These are phyloP conservation scores for Malachius bipustulatus DNA, from an alignment of 2,888 invertebrate species.

Conservation along the genomic window DNA sequence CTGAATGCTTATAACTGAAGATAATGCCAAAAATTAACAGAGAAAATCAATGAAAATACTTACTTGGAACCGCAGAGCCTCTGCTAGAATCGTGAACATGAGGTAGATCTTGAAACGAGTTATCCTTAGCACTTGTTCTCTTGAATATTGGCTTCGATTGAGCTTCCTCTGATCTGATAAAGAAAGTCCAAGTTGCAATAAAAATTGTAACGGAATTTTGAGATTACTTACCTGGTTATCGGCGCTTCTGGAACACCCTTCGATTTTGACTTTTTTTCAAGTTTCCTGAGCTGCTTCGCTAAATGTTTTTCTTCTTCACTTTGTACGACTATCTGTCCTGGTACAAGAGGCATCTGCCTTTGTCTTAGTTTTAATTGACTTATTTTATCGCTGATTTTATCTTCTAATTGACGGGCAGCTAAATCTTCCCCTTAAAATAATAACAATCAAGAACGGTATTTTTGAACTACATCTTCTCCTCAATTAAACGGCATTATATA, in stretches of 20 bases:
- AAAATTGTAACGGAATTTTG: background rate
- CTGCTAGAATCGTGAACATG: slow-evolving; percentile 77
- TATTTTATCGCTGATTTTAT: background rate
- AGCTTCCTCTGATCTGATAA: too few species aligned
- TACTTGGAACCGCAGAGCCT: slow-evolving; percentile 33
- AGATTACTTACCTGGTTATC: too few species aligned
- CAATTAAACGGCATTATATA: too few species aligned
- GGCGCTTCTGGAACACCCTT: background rate
- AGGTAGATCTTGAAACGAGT: slow-evolving; percentile 52
- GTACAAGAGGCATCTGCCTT: slow-evolving; percentile 46
- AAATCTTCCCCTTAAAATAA: background rate
- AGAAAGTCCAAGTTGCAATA: too few species aligned
- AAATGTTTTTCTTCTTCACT: slow-evolving; percentile 72
- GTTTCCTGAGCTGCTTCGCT: slow-evolving; percentile 65
- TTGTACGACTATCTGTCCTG: slow-evolving; percentile 72
- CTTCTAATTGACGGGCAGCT: too few species aligned
- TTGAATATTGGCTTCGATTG: slow-evolving; percentile 26
- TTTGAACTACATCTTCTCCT: too few species aligned
- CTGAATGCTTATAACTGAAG: too few species aligned
- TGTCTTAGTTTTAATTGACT: background rate
- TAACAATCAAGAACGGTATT: too few species aligned
- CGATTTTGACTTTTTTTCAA: slow-evolving; percentile 56
- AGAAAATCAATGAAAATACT: slow-evolving; percentile 10
- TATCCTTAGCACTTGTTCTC: slow-evolving; percentile 33
- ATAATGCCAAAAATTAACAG: too few species aligned